phyloP scores from a whole-genome alignment of 92 coral and sea anemone species.

The Paramuricea clavata region DNA sequence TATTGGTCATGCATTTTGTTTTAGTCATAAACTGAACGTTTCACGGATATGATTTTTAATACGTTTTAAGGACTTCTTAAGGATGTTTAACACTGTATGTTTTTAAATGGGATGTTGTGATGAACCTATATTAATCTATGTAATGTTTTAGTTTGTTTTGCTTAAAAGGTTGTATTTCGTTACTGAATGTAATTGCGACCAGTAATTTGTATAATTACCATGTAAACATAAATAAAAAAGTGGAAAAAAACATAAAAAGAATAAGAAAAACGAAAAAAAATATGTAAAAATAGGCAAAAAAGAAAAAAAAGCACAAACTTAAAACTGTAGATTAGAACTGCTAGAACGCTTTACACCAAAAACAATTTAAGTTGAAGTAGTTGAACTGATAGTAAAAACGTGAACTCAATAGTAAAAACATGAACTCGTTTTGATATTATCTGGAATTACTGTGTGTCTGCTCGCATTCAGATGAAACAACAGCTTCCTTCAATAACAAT shows the following conservation, averaged over 20 bases:
- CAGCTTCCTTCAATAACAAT: neutral
- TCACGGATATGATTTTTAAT: too few species aligned
- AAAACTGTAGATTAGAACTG: neutral
- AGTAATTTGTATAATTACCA: neutral
- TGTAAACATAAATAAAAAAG: neutral
- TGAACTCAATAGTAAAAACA: neutral
- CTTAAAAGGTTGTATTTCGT: too few species aligned
- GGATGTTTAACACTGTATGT: too few species aligned
- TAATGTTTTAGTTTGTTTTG: neutral
- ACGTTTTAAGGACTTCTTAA: too few species aligned
- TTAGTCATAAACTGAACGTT: too few species aligned
- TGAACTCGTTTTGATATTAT: conserved; percentile 18
- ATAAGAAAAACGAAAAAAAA: neutral
- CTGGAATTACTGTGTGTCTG: conserved; percentile 46
- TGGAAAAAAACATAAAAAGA: neutral
- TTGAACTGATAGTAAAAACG: neutral
- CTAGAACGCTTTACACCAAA: neutral
- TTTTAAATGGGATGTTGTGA: too few species aligned
- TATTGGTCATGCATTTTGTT: too few species aligned
- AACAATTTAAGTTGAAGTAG: neutral
- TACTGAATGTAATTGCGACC: neutral
- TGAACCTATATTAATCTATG: too few species aligned
- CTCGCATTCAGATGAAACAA: conserved; percentile 1
- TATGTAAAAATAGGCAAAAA: neutral
- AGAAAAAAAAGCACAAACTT: neutral